Evolutionary conservation across 2,797 vertebrate genomes (phyloP), one percentile per base, ranked within the genome.

Genomic region (Simalia tracyae): DNA sequence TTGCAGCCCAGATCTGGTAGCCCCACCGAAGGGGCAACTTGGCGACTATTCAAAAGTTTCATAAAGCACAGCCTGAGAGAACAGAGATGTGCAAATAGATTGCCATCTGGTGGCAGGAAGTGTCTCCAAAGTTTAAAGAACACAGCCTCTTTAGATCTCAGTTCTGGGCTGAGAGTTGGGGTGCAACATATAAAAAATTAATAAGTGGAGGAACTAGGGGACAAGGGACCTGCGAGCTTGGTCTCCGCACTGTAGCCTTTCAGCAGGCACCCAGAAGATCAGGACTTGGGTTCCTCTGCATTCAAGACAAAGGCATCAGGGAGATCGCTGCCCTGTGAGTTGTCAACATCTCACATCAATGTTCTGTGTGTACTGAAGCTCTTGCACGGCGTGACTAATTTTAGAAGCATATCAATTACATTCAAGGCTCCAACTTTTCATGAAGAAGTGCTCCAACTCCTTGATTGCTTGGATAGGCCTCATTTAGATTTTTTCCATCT

Each of bases 21-120:
- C 60, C n/a, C 7, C 60, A 1, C 31, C 5, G 60, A 60, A 12
- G 56, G 36, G 56, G 85, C 57, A 17, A 59, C n/a, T 2, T 17
- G 19, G 15, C 15, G 11, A 22, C 50, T 56, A 12, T 54, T 56
- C 42, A 6, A 54, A 90, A 31, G 89, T 64, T 19, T 86, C 12
- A 15, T 64, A 24, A 64, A 22, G 11, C 10, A 24, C n/a, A 57
- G 8, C 2, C 17, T 15, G 24, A 22, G 54, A 36, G 46, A 90
- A 86, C 11, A 1, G 3, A 15, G 6, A 8, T 14, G 0, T 90
- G 93, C 26, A 92, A 60, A 7, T 54, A 17, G 72, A 86, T 90
- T 91, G 93, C 95, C 95, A 94, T 88, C 95, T 96, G 89, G 87
- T 63, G 96, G 46, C 2, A n/a, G 2, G 54, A 50, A 90, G 7